Conservation (phyloP, 2,888 invertebrate species). For the Hermodice carunculata region DNA sequence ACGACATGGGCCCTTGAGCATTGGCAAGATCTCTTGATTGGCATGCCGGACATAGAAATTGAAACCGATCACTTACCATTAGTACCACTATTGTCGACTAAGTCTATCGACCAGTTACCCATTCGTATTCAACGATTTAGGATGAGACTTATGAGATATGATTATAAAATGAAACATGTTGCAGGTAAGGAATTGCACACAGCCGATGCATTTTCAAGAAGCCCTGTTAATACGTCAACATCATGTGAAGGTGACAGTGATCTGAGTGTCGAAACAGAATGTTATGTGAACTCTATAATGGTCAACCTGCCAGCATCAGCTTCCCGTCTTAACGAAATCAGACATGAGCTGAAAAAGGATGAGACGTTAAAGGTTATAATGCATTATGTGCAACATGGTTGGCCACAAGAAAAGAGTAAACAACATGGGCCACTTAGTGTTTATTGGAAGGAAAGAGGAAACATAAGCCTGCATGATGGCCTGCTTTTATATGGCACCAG, state of each 20-base stretch:
- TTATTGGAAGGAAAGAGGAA: too few relatives aligned
- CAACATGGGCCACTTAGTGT: too few relatives aligned
- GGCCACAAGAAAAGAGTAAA: too few relatives aligned
- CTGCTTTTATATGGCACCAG: not conserved
- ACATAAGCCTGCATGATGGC: slow-evolving; percentile 2
- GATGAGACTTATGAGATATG: slow-evolving; percentile 2
- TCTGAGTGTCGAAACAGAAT: not conserved
- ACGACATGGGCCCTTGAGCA: slow-evolving; percentile 1
- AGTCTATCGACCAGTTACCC: not conserved
- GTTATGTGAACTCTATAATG: not conserved
- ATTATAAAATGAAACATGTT: slow-evolving; percentile 2
- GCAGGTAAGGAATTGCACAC: not conserved
- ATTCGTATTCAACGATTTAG: slow-evolving; percentile 8
- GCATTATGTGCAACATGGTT: too few relatives aligned
- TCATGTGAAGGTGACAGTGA: not conserved
- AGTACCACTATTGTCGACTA: slow-evolving; percentile 7
- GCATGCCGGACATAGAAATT: not conserved
- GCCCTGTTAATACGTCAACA: too few relatives aligned
- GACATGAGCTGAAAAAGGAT: too few relatives aligned
- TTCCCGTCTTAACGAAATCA: too few relatives aligned
- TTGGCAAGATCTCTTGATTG: not conserved
- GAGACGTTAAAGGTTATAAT: too few relatives aligned
- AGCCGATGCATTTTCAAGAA: not conserved
- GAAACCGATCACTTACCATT: slow-evolving; percentile 13
- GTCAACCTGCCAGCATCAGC: not conserved